Base-by-base conservation (phyloP, 2,888 invertebrate species). In the Steinernema scapterisci region DNA sequence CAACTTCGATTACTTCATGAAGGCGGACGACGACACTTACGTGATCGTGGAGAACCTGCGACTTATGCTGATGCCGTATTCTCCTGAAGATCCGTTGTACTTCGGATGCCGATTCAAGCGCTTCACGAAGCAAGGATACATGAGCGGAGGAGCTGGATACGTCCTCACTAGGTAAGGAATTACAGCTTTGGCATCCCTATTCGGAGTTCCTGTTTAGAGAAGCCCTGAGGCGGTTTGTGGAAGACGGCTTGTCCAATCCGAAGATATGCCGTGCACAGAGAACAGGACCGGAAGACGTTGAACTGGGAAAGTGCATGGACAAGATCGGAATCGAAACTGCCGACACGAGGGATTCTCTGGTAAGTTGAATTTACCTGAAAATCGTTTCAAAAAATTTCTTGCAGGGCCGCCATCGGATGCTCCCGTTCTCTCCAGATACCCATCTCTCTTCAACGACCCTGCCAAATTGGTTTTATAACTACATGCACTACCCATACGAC, bases 61-160 rank as follows among this genome's bases (percentile, higher is more conserved):
- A 9, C 86, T 82, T 73, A 83, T 86, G 86, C 79, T 86, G 27
- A 63, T 86, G 75, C 80, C 84, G 23, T 82, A 86, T 72, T 84
- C 84, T 44, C 82, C 86, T 7, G 78, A 79, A 16, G 84, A 83
- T 71, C 85, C 85, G 83, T 11, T 80, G 80, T 96, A 94, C 88
- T 95, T 94, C 87, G 95, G 95, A 0, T 94, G 94, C 86, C 91
- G 92, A 77, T 94, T 95, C 88, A 94, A 93, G 86, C 93, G 92
- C 0, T 93, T 92, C 82, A 92, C 93, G 0, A 91, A 92, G 75
- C 92, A 92, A 83, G 95, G 95, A 16, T 82, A 80, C 45, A 82
- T 80, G 81, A 80, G 81, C 31, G 79, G 81, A 31, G 79, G 79
- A 19, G 27, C 77, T 13, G 79, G 79, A 21, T 79, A 79, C 31